Base-by-base conservation (phyloP, 92 coral and sea anemone genomes). In the Zoanthus gigantus region DNA sequence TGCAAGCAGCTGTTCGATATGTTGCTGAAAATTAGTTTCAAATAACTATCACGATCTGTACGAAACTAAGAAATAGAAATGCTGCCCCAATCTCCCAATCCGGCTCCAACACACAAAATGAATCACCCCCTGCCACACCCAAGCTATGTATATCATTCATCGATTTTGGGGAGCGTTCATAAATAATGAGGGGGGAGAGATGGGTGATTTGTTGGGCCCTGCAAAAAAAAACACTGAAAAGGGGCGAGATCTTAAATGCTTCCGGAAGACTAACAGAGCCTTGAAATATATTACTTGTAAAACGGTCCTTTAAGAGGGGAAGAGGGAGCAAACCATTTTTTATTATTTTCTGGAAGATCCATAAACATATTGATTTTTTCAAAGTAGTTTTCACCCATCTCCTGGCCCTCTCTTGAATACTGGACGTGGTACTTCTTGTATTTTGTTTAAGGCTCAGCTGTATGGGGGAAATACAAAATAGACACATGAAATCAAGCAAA, bases 1-100 rank as follows among this genome's bases (percentile, higher is more conserved):
- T 83, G 83, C 76, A 81, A 58, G 79, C 84, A 89, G 76, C 72
- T 80, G 76, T 89, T 83, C 79, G 79, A 89, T 83, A 83, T 73
- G 88, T 89, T 75, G 78, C 91, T 82, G 78, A 67, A 82, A 61
- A 89, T 67, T 89, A 77, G 46, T 13, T 54, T 54, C 46, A 77
- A 77, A 77, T 4, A 77, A 54, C 68, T 54, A 54, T 79, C 75
- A 77, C 82, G 7, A 45, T 32, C 84, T 81, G 77, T 88, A 28
- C 65, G 61, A 77, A 54, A 77, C 53, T 45, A 32, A 77, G 65
- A 77, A 28, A 52, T 77, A 54, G 67, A 77, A 77, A 54, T 77
- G 58, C 45, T 23, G 46, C 82, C 32, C 82, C 42, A 37, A 37
- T 54, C 67, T 77, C 15, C 48, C 23, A 65, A 77, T 77, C 48